Base-by-base conservation (phyloP, 92 coral and sea anemone species). In the Plumapathes pennacea region DNA sequence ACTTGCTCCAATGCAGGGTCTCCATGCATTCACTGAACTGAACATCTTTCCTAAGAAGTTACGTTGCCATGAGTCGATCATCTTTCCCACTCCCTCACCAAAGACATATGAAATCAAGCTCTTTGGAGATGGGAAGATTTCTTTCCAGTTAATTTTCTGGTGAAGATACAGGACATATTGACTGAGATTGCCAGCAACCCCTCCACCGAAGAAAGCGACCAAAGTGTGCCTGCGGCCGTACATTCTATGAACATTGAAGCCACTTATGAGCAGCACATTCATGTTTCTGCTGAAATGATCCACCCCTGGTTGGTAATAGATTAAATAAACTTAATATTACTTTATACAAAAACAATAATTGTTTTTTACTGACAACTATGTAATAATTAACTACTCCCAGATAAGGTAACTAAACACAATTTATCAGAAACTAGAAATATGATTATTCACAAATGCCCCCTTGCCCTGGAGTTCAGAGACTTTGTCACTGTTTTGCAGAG, bases 1-100 rank as follows among this genome's bases (percentile, higher is more conserved):
- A 68, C 97, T 91, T 13, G 90, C 83, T 26, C 97, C 97, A 2
- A 66, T 60, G 58, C 97, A 86, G 2, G 92, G 81, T 41, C 87
- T 71, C 72, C 81, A 42, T 3, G 85, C 81, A 57, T 91, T 80
- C 13, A 83, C 67, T 7, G 77, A 51, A 12, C 77, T 70, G 33
- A 69, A 90, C 1, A 82, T 48, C 42, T 80, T 66, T 28, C 68
- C 73, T 39, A 88, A 38, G 14, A 76, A 71, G 11, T 38, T 1
- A 12, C 48, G 41, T 41, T 90, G 87, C 60, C 70, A 75, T 11
- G 54, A 52, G 11, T 78, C 88, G 24, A 81, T 57, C 42, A 63
- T 77, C 22, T 26, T 58, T 3, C 74, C 76, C 24, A 84, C 14
- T 4, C 69, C 32, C 13, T 76, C 71, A 17, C 80, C 85, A 32